Evolutionary conservation across 2,797 vertebrate genomes (phyloP).

Genomic region (Odontamblyopus lacepedii): DNA sequence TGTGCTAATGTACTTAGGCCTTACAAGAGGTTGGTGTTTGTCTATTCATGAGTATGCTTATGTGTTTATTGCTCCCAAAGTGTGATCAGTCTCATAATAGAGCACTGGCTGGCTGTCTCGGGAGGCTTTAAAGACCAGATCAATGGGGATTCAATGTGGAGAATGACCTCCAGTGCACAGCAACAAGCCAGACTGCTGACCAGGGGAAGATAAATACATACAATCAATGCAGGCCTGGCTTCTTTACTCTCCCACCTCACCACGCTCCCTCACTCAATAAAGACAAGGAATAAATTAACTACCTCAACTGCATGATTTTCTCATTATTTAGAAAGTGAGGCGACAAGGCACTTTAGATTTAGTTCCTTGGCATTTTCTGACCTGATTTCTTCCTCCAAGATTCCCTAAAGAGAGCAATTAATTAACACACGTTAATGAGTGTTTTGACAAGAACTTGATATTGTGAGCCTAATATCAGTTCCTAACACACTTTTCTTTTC

Average conservation of each 20-base stretch:
- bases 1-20: constrained; percentile 39
- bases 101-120: constrained; percentile 52
- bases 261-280: constrained; percentile 57
- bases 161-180: constrained; percentile 73
- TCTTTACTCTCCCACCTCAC: constrained; percentile 35
- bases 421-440: background rate
- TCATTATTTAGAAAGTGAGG: constrained; percentile 50
- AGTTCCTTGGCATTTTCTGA: constrained; percentile 22
- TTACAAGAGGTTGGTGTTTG: constrained; percentile 33
- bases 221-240: constrained; percentile 62
- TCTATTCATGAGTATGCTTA: constrained; percentile 46
- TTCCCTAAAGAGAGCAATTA: background rate
- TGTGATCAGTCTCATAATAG: constrained; percentile 66
- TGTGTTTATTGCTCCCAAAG: constrained; percentile 51
- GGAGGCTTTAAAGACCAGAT: constrained; percentile 69
- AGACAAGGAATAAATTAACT: constrained; percentile 70
- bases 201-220: constrained; percentile 72
- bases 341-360: constrained; percentile 36
- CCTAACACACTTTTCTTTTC: background rate
- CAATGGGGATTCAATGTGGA: constrained; percentile 75
- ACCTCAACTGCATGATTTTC: constrained; percentile 65
- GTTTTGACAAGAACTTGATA: constrained; percentile 6
- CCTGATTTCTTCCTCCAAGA: background rate
- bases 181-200: constrained; percentile 64
- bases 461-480: background rate